phyloP scores from a whole-genome alignment of 2,113 vertebrate genomes.

The Solenodon paradoxus region DNA sequence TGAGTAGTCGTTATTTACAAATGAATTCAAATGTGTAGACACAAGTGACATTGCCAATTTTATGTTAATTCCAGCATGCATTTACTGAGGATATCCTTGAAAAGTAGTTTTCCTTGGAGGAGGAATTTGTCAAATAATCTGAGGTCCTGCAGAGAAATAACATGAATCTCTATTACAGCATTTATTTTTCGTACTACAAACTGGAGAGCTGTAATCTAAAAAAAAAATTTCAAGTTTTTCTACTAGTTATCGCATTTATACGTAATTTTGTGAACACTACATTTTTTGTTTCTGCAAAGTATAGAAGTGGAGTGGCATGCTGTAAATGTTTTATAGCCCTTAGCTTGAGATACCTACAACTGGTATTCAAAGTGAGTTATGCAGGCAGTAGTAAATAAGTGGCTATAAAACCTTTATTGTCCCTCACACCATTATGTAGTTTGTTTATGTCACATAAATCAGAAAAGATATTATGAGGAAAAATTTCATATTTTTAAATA shows the following conservation, averaged over 20 bases:
- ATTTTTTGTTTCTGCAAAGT: constrained; percentile 36
- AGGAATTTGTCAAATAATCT: constrained; percentile 52
- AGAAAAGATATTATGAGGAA: constrained; percentile 43
- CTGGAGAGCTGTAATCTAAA: background rate
- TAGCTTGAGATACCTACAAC: background rate
- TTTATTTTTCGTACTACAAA: constrained; percentile 51
- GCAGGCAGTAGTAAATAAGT: constrained; percentile 39
- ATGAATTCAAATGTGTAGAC: constrained; percentile 72
- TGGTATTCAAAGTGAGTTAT: constrained; percentile 42
- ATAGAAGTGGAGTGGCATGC: constrained; percentile 7
- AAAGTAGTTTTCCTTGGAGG: constrained; percentile 65
- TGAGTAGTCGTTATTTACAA: constrained; percentile 73
- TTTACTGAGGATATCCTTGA: constrained; percentile 36
- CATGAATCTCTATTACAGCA: constrained; percentile 29
- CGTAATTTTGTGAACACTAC: constrained; percentile 37
- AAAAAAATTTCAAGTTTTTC: constrained; percentile 32
- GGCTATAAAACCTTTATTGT: constrained; percentile 56
- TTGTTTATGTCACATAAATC: constrained; percentile 52
- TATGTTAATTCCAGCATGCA: constrained; percentile 72
- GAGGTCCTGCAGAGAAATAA: constrained; percentile 63
- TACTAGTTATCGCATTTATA: background rate
- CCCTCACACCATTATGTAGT: background rate
- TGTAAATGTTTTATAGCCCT: constrained; percentile 58
- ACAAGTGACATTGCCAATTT: constrained; percentile 65
- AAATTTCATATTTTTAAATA: constrained; percentile 40